A percentile compares a stretch with the other conserved stretches of the same genome.
Evolutionary conservation across 2,113 vertebrate species (phyloP).

Genomic region (Ibidorhyncha struthersii): DNA sequence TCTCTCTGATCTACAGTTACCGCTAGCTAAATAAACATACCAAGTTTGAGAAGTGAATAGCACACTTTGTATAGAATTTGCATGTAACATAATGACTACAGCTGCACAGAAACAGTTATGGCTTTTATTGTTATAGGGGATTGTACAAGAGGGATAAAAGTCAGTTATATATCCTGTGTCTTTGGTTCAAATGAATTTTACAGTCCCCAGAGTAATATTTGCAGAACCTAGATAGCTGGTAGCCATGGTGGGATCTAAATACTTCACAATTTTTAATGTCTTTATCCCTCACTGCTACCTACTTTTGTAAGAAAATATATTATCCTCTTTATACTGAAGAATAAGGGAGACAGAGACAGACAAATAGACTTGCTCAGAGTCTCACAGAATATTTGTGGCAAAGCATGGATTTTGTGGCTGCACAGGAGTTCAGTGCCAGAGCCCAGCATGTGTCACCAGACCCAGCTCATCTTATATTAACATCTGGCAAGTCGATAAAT

Average conservation of each 20-base stretch:
- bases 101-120: background rate
- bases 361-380: background rate
- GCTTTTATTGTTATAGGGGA: background rate
- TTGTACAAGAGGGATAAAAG: background rate
- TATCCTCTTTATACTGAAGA: background rate
- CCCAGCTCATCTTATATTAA: background rate
- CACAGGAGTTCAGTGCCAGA: background rate
- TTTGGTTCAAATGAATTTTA: background rate
- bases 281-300: background rate
- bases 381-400: background rate
- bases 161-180: background rate
- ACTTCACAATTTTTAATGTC: background rate
- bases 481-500: background rate
- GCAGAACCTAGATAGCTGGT: background rate
- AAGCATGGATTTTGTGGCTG: background rate
- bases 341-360: background rate
- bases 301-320: background rate
- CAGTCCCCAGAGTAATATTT: background rate
- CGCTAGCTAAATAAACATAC: background rate
- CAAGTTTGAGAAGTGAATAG: background rate
- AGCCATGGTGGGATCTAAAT: background rate
- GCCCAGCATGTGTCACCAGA: background rate
- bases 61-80: background rate
- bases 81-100: background rate
- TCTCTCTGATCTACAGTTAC: background rate